phyloP scores from a whole-genome alignment of 1,140 invertebrate species.

The Triops longicaudatus region DNA sequence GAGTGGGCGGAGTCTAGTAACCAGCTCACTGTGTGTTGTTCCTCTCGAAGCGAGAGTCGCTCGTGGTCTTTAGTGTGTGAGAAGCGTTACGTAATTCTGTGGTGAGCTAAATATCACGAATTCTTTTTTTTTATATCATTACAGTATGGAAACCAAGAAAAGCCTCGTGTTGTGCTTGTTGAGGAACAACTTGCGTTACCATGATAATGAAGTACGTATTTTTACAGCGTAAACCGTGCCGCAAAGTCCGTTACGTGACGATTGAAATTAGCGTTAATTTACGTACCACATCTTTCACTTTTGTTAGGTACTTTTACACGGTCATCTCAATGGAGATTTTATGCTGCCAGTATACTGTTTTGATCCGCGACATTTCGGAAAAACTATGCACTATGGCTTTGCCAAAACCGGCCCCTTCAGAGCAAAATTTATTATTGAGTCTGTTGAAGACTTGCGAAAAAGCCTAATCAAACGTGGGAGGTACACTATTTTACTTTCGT shows the following conservation, averaged over 20 bases:
- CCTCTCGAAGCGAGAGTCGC: no score
- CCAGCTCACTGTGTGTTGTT: no score
- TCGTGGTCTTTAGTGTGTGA: no score
- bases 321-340: conserved; percentile 31
- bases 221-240: conserved; percentile 25
- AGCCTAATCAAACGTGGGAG: conserved; percentile 34
- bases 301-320: conserved; percentile 26
- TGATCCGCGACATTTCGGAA: conserved; percentile 38
- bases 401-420: conserved; percentile 39
- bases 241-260: neutral
- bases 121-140: no score
- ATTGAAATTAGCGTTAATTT: conserved; percentile 24
- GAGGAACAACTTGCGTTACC: conserved; percentile 38
- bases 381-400: conserved; percentile 37
- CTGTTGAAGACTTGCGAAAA: conserved; percentile 35
- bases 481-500: neutral
- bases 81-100: no score
- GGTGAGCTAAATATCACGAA: no score
- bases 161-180: conserved; percentile 34
- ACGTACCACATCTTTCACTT: neutral
- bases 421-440: conserved; percentile 37
- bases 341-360: conserved; percentile 41
- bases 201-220: conserved; percentile 38
- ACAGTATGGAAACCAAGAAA: neutral
- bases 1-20: no score